A percentile compares a stretch with the other conserved stretches of the same genome.
These are phyloP conservation scores for Heliconius hortense DNA, from an alignment of 2,888 invertebrate species.

Conservation along the genomic window DNA sequence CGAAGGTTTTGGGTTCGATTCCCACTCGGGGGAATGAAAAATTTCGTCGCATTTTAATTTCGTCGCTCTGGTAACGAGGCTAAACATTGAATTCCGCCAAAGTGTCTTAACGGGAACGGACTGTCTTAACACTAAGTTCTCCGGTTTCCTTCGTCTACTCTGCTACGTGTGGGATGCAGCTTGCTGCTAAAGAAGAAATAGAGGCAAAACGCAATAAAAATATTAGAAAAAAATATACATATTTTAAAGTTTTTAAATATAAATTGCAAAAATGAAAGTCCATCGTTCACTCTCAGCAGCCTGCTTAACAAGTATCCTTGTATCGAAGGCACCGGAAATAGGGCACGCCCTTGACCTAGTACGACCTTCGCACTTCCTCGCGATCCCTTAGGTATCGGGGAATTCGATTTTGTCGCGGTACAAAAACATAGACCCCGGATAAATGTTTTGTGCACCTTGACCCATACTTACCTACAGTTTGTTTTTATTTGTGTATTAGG, in stretches of 20 bases:
- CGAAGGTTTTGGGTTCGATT: background rate
- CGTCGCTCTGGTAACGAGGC: background rate
- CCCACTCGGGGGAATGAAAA: background rate
- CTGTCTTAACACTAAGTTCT: background rate
- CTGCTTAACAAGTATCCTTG: constrained; percentile 24
- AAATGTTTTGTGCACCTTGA: constrained; percentile 7
- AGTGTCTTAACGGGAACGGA: background rate
- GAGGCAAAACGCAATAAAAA: too few relatives aligned
- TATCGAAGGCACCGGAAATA: constrained; percentile 25
- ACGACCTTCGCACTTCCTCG: constrained; percentile 32
- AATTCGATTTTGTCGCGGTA: constrained; percentile 17
- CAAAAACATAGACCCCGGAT: background rate
- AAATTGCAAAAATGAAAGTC: background rate
- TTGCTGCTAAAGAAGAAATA: too few relatives aligned
- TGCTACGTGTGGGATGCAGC: too few relatives aligned
- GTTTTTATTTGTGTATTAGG: background rate
- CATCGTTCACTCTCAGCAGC: constrained; percentile 5
- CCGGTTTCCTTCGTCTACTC: background rate
- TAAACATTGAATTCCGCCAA: background rate
- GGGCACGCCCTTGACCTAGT: constrained; percentile 29
- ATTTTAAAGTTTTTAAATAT: background rate
- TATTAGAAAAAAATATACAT: too few relatives aligned
- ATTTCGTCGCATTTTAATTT: background rate
- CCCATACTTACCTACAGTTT: background rate
- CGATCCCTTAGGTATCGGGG: constrained; percentile 27